Base-by-base conservation (phyloP, 2,888 invertebrate species). In the Thecophora atra region DNA sequence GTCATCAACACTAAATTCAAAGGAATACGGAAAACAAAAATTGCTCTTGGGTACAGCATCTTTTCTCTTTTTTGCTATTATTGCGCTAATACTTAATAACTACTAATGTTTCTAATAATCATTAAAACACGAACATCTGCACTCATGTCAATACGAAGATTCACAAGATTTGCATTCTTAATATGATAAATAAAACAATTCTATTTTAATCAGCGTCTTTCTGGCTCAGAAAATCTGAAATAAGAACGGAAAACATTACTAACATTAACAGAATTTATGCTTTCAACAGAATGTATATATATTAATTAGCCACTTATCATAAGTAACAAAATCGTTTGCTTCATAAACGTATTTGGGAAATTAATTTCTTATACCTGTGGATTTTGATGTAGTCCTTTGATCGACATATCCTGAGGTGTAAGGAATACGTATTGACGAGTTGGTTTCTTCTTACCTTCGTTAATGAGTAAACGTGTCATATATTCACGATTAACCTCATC, bases 391-490 rank as follows among this genome's bases (percentile, higher is more conserved):
- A 87, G 17, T 88, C 86, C 56, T 87, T 86, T 3, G 89, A 89
- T 84, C 71, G 91, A 90, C 17, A 92, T 89, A 84, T 94, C 93
- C 83, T 94, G 92, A 42, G 98, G 98, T 60, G 97, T 96, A 30
- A 98, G 89, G 86, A 98, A 96, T 78, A 95, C 92, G 87, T 93
- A 98, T 87, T 98, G 97, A 3, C 91, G 88, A 72, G 89, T 85
- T 8, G 88, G 88, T 83, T 91, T 91, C 64, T 87, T 87, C 69
- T 90, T 88, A 7, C 96, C 94, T 84, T 94, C 92, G 78, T 90
- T 88, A 73, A 95, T 86, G 76, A 98, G 88, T 82, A 96, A 89
- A 78, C 93, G 90, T 88, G 95, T 91, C 79, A 94, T 92, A 74
- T 91, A 90, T 77, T 91, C 90, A 42, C 96, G 90, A 86, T 96